A percentile compares a stretch with the other conserved stretches of the same genome.
Conservation (phyloP, 1,140 invertebrate genomes). For the Heliconius congener region DNA sequence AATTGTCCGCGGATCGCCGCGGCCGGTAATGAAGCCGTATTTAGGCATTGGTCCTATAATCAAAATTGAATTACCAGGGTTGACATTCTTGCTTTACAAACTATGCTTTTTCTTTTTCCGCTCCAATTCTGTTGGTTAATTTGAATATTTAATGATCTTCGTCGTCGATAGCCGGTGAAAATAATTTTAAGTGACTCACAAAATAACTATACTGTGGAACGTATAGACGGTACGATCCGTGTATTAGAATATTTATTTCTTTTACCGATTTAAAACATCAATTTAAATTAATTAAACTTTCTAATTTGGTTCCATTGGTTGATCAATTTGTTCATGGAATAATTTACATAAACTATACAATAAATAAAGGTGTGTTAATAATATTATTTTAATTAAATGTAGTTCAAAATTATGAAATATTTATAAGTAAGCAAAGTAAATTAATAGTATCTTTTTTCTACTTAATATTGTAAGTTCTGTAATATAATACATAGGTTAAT, state of each 20-base stretch:
- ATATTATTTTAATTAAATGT: background rate
- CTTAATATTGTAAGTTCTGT: too few species aligned
- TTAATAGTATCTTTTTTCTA: too few species aligned
- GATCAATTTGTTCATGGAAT: background rate
- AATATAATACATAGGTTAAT: too few species aligned
- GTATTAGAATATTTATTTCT: conserved; percentile 5
- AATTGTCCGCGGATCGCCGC: conserved; percentile 77
- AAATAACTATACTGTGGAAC: background rate
- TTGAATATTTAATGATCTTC: conserved; percentile 73
- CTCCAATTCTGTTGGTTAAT: conserved; percentile 72
- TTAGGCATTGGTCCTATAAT: conserved; percentile 79
- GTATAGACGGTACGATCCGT: conserved; percentile 3
- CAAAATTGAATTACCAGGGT: conserved; percentile 79
- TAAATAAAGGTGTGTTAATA: background rate
- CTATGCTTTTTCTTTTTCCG: conserved; percentile 72
- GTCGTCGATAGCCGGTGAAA: conserved; percentile 38
- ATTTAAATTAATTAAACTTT: conserved; percentile 14
- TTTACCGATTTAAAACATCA: conserved; percentile 2
- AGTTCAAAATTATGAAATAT: background rate
- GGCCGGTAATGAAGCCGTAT: conserved; percentile 74
- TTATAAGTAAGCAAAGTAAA: background rate
- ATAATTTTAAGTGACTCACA: conserved; percentile 11
- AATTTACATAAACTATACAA: conserved; percentile 11
- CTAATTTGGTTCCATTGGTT: conserved; percentile 2
- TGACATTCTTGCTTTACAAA: conserved; percentile 75